Evolutionary conservation across 2,888 invertebrate species (phyloP), one percentile per base, ranked within the genome.

Genomic region (Brachycybe producta): DNA sequence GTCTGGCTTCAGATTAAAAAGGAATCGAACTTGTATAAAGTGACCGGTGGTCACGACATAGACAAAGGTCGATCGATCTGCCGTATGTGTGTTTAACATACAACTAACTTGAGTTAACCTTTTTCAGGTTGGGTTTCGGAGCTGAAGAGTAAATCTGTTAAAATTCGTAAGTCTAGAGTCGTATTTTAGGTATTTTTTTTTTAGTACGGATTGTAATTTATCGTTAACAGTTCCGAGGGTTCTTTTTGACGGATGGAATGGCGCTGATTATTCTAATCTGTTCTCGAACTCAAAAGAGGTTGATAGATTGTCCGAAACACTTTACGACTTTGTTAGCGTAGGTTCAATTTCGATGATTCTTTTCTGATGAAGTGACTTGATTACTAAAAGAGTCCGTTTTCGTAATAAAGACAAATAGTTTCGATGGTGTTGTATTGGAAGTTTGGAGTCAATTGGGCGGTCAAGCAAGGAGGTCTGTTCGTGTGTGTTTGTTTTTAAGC

Each of bases 391-490:
- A 32, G n/a, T 32, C 32, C 32, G 11, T 32, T 32, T 32, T 32
- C 32, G 32, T 32, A 11, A 32, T 32, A 11, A 32, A 43, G 34
- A 19, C 19, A 26, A 78, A 84, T 69, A 76, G 79, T 56, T 90
- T 95, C 67, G 80, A 87, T 68, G 97, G 97, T 1, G 76, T 84
- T 32, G 88, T 92, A 1, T 64, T 97, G 3, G 95, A 97, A 69
- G 75, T 92, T 45, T 86, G 92, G 79, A 81, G 84, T 17, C 87
- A 88, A 68, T 71, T 88, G 62, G 76, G 82, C 59, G 75, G 82
- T 58, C 70, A 80, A 61, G 71, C 75, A 1, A 70, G 75, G 56
- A 51, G 28, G 54, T 54, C 35, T 27, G 17, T 39, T 36, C 15
- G 13, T 23, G 8, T 40, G 15, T 26, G 17, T 3, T n/a, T 23